Conservation (phyloP, 2,888 invertebrate genomes). For the Megastigmus dorsalis region DNA sequence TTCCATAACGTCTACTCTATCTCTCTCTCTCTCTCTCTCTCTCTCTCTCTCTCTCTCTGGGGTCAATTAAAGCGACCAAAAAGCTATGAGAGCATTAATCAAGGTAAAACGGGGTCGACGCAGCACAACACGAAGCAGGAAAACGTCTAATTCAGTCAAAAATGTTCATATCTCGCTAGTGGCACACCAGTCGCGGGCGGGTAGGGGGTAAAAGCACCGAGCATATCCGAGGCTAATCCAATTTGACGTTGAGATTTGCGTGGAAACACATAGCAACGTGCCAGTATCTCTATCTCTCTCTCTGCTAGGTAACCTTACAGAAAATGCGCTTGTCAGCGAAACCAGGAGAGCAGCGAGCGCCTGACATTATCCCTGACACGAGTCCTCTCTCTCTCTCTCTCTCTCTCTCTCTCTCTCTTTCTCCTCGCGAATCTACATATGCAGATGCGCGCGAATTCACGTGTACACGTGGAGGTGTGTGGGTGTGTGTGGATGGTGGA, state of each 20-base stretch:
- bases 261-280: not conserved
- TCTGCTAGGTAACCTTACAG: conserved; percentile 19
- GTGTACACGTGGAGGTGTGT: not conserved
- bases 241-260: conserved; percentile 39
- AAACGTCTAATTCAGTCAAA: conserved; percentile 17
- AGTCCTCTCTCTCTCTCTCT: no score
- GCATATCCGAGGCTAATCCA: conserved; percentile 25
- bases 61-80: no score
- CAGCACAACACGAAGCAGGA: not conserved
- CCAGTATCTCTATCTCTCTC: not conserved
- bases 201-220: not conserved
- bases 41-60: no score
- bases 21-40: no score
- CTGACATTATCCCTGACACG: conserved; percentile 31
- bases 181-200: not conserved
- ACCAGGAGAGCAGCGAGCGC: conserved; percentile 2
- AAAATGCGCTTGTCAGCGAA: conserved; percentile 49
- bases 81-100: conserved; percentile 13
- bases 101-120: not conserved
- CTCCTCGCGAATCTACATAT: conserved; percentile 50
- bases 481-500: no score
- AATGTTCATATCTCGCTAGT: not conserved
- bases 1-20: no score
- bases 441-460: conserved; percentile 17
- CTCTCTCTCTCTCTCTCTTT: no score